Evolutionary conservation across 92 coral and sea anemone genomes (phyloP).

Genomic region (Bergia puertoricense): DNA sequence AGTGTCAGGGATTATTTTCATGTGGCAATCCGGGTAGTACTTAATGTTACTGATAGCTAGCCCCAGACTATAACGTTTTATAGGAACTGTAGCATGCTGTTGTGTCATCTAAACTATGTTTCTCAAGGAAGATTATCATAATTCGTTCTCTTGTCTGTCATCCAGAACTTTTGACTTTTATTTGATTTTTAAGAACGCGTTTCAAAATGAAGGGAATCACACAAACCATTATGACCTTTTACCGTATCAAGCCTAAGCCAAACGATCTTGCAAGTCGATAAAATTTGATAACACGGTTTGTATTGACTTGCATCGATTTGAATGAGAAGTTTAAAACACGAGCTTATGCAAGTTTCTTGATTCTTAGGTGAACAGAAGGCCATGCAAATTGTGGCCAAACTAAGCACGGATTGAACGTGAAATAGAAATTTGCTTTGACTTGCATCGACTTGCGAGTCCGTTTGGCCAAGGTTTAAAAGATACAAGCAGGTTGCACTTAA

Average conservation of each 20-base stretch:
- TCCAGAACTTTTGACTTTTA: background rate
- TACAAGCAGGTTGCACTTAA: background rate
- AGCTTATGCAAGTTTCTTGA: background rate
- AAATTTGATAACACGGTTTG: background rate
- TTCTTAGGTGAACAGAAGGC: too few relatives aligned
- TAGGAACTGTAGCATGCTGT: too few relatives aligned
- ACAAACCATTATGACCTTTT: background rate
- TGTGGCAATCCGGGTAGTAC: too few relatives aligned
- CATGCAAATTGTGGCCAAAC: too few relatives aligned
- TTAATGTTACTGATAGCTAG: too few relatives aligned
- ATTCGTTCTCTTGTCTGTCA: background rate
- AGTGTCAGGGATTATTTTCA: too few relatives aligned
- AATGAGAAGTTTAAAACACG: background rate
- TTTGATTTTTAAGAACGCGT: too few relatives aligned
- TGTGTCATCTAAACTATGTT: too few relatives aligned
- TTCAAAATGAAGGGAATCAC: too few relatives aligned
- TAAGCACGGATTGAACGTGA: background rate
- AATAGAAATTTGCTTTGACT: background rate
- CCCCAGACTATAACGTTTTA: too few relatives aligned
- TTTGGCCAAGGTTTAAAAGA: background rate
- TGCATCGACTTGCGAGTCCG: background rate
- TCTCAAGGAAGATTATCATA: too few relatives aligned
- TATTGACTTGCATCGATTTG: background rate
- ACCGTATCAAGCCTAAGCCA: background rate
- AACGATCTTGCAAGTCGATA: background rate